Evolutionary conservation across 2,888 invertebrate species (phyloP), one percentile per base, ranked within the genome.

Genomic region (Adelphocoris suturalis): DNA sequence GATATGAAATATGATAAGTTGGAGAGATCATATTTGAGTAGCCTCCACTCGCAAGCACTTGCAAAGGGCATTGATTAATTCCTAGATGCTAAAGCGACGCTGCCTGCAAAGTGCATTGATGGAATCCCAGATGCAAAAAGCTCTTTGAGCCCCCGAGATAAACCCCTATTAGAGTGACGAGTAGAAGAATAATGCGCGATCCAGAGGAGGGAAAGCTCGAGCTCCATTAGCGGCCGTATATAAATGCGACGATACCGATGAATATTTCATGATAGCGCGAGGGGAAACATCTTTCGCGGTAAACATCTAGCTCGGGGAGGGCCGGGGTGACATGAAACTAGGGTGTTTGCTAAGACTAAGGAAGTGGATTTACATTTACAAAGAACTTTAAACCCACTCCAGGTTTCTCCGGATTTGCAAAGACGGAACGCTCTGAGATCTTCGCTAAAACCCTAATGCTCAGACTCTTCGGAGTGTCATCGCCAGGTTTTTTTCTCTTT

Each of bases 261-360:
- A 82, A 82, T 82, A 82, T 82, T 82, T 82, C 82, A 82, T 82
- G 82, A 46, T 78, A 28, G 47, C 7, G 68, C 78, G 78, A 78
- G 78, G 78, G 78, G 37, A 46, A 78, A 37, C 37, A 46, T 47
- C 47, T 78, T 78, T 46, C 78, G 78, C 78, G 78, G 78, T 46
- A 78, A 78, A 78, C 78, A 78, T 68, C 37, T 46, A 78, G 78
- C 78, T 78, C 37, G 37, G 75, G 75, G 19, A 19, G 46, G 37
- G 46, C 7, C n/a, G 13, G 14, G 78, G 46, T 78, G 78, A 78
- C 78, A 78, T 47, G 78, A 46, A 78, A 78, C 78, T 78, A 78
- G 78, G 78, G 78, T 78, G 78, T 27, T 76, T 78, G 78, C 78
- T 46, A 78, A 78, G 78, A 47, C 78, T 78, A 46, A 78, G 78